A percentile compares a stretch with the other conserved stretches of the same genome.
Conservation (phyloP, 1,140 invertebrate species). For the Orussus abietinus region DNA sequence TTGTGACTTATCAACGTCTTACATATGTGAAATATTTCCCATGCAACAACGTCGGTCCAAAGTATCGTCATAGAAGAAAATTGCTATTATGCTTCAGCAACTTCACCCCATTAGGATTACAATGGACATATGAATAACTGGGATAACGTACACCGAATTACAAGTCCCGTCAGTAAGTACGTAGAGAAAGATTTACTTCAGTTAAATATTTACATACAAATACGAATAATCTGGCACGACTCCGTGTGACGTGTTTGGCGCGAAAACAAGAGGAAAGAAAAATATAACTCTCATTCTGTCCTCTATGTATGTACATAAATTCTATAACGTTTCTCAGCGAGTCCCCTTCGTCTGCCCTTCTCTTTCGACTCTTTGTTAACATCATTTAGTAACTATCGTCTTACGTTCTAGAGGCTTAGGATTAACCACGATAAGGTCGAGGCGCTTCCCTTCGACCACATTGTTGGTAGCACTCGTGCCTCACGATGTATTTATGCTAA, state of each 20-base stretch:
- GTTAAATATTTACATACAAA: slow-evolving; percentile 30
- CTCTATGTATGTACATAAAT: slow-evolving; percentile 29
- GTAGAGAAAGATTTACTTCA: slow-evolving; percentile 11
- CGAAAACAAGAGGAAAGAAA: slow-evolving; percentile 31
- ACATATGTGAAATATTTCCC: slow-evolving; percentile 61
- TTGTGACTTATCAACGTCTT: slow-evolving; percentile 52
- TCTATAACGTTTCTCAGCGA: too few relatives aligned
- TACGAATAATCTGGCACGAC: slow-evolving; percentile 28
- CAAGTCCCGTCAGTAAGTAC: slow-evolving; percentile 5
- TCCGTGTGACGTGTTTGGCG: slow-evolving; percentile 20
- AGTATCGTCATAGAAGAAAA: slow-evolving; percentile 2
- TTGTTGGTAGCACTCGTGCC: too few relatives aligned
- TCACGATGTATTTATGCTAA: slow-evolving; percentile 1
- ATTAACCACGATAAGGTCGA: slow-evolving; percentile 4
- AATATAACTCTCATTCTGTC: slow-evolving; percentile 31
- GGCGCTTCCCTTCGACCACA: too few relatives aligned
- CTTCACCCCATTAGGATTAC: too few relatives aligned
- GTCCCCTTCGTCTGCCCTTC: too few relatives aligned
- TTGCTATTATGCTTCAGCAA: too few relatives aligned
- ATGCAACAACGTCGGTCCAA: slow-evolving; percentile 2
- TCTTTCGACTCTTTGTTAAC: slow-evolving; percentile 2
- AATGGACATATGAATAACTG: too few relatives aligned
- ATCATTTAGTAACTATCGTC: slow-evolving; percentile 1
- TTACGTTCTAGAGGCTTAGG: slow-evolving; percentile 10
- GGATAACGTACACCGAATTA: slow-evolving; percentile 21